phyloP scores from a whole-genome alignment of 2,888 invertebrate genomes.

The Rapana venosa region DNA sequence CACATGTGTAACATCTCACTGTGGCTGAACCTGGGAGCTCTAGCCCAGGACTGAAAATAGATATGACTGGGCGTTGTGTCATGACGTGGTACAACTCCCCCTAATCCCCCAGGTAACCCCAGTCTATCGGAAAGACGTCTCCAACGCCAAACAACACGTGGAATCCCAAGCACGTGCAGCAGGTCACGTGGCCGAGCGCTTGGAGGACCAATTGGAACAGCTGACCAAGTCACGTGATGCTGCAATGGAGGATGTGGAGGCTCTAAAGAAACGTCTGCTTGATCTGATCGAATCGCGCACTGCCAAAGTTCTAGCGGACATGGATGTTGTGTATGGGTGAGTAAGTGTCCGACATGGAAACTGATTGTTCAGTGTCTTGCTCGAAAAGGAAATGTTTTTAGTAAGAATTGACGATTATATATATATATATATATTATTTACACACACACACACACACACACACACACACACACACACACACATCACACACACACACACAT shows the following conservation, averaged over 20 bases:
- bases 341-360: neutral
- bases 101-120: neutral
- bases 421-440: too few species aligned
- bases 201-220: constrained; percentile 38
- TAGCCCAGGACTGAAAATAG: too few species aligned
- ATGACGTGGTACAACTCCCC: neutral
- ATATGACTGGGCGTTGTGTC: neutral
- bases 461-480: neutral
- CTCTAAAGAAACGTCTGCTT: constrained; percentile 36
- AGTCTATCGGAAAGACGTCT: constrained; percentile 32
- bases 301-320: constrained; percentile 15
- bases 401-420: too few species aligned
- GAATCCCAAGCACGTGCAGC: constrained; percentile 31
- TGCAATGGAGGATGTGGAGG: constrained; percentile 26
- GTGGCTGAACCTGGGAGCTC: too few species aligned
- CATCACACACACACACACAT: neutral
- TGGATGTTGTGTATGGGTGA: constrained; percentile 33
- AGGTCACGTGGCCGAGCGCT: constrained; percentile 14
- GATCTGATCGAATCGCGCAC: constrained; percentile 30
- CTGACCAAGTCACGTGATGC: constrained; percentile 41
- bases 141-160: constrained; percentile 40
- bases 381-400: too few species aligned
- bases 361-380: too few species aligned
- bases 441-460: neutral
- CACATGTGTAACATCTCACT: too few species aligned